Base-by-base conservation (phyloP, 1,140 invertebrate species). In the Leptinotarsa undecemlineata region DNA sequence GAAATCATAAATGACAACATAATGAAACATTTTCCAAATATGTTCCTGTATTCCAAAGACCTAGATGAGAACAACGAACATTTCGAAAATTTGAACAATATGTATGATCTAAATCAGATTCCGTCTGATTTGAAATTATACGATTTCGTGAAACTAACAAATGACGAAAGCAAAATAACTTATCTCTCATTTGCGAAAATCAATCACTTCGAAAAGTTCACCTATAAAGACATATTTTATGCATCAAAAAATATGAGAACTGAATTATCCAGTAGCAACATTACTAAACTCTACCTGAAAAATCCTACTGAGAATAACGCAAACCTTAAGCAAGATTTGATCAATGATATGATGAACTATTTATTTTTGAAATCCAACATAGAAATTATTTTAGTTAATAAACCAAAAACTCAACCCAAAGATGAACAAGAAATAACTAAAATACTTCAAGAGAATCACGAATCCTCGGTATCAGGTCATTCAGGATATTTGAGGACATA, bases 381-480 rank as follows among this genome's bases (percentile, higher is more conserved):
- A 19, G 70, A 71, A 69, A 51, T 76, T 61, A 78, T 33, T 42
- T 42, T 76, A 48, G 51, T 74, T 20, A 69, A 74, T 48, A 74
- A 73, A 67, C 68, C 76, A 47, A 74, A 63, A 23, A 19, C 67
- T 33, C 19, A 15, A 33, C 68, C 69, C 3, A 48, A 8, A 64
- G 33, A 48, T 51, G 66, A 79, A 21, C 73, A 82, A 48, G 81
- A 84, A 71, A 82, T 83, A 23, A 77, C 79, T 15, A n/a, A 72
- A 57, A 82, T 85, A n/a, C 51, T 85, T 19, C 79, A 83, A 77
- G 79, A 81, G 47, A 82, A 78, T 70, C 84, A 86, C 68, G 76
- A 83, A 2, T 81, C 47, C n/a, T 47, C 23, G 14, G 15, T 61
- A 71, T 71, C 69, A 15, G 69, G 69, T 26, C 26, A 26, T 26